phyloP scores from a whole-genome alignment of 92 coral and sea anemone genomes.

The Heliopora coerulea region DNA sequence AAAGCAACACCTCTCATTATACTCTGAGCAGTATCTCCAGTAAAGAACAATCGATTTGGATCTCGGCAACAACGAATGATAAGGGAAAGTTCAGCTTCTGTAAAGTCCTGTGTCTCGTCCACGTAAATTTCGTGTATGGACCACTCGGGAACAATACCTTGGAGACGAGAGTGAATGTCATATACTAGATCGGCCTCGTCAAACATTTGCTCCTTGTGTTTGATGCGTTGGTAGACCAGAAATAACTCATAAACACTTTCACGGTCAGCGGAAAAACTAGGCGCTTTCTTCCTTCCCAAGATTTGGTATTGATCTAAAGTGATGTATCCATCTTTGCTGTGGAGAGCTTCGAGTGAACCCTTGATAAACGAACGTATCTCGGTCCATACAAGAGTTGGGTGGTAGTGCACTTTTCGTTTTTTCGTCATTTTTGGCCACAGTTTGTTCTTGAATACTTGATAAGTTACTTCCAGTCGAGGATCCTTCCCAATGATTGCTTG shows the following conservation, averaged over 20 bases:
- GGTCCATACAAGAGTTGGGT: slow-evolving; percentile 95
- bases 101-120: slow-evolving; percentile 97
- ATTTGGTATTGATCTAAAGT: slow-evolving; percentile 66
- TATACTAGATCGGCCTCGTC: slow-evolving; percentile 91
- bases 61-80: slow-evolving; percentile 86
- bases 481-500: slow-evolving; percentile 39
- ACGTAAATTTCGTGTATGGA: slow-evolving; percentile 89
- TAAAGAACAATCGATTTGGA: slow-evolving; percentile 85
- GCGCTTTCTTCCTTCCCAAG: slow-evolving; percentile 87
- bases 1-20: slow-evolving; percentile 97
- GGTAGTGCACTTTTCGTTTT: slow-evolving; percentile 65
- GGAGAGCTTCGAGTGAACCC: slow-evolving; percentile 88
- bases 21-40: slow-evolving; percentile 99
- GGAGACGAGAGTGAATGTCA: slow-evolving; percentile 77
- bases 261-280: slow-evolving; percentile 85
- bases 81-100: slow-evolving; percentile 89
- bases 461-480: slow-evolving; percentile 86
- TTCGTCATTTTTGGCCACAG: slow-evolving; percentile 87
- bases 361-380: slow-evolving; percentile 95
- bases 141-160: slow-evolving; percentile 68
- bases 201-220: slow-evolving; percentile 62
- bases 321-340: slow-evolving; percentile 61
- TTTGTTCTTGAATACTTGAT: slow-evolving; percentile 72
- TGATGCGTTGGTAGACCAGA: slow-evolving; percentile 64
- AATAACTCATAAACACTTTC: slow-evolving; percentile 66